Evolutionary conservation across 2,888 invertebrate genomes (phyloP).

Genomic region (Hirtodrosophila trivittata): DNA sequence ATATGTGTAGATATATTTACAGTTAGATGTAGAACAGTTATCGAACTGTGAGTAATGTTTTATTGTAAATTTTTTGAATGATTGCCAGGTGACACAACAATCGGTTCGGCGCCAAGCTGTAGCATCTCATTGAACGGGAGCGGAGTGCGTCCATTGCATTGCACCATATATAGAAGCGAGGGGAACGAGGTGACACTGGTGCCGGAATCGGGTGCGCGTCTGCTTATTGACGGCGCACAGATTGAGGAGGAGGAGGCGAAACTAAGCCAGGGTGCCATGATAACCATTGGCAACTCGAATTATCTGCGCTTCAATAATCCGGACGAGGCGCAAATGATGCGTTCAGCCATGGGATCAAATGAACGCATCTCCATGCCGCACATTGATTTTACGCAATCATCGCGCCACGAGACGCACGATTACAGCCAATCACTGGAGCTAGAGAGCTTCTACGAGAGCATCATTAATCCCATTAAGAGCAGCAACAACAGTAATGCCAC

Average conservation of each 20-base stretch:
- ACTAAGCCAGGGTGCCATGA: slow-evolving; percentile 94
- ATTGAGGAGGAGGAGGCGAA: slow-evolving; percentile 88
- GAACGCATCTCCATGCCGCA: slow-evolving; percentile 91
- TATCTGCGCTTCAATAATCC: slow-evolving; percentile 97
- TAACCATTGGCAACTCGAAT: slow-evolving; percentile 95
- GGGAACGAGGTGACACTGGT: slow-evolving; percentile 92
- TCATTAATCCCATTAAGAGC: slow-evolving; percentile 65
- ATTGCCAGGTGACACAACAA: slow-evolving; percentile 90
- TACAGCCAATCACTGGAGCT: slow-evolving; percentile 64
- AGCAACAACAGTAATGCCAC: slow-evolving; percentile 6
- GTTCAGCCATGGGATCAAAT: slow-evolving; percentile 89
- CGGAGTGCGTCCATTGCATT: slow-evolving; percentile 93
- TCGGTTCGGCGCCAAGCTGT: slow-evolving; percentile 91
- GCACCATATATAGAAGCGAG: slow-evolving; percentile 93
- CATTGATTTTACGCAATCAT: slow-evolving; percentile 86
- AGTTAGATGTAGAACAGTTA: slow-evolving; percentile 11
- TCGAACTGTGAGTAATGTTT: slow-evolving; percentile 9
- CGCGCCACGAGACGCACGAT: slow-evolving; percentile 31
- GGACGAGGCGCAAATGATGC: slow-evolving; percentile 93
- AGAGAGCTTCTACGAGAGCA: slow-evolving; percentile 80
- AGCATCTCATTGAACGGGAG: slow-evolving; percentile 94
- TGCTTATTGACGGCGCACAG: slow-evolving; percentile 89
- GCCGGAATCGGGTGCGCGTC: slow-evolving; percentile 88
- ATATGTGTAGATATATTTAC: slow-evolving; percentile 4
- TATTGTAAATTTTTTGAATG: slow-evolving; percentile 10